phyloP scores from a whole-genome alignment of 2,888 invertebrate species.

The Tetragonula carbonaria region DNA sequence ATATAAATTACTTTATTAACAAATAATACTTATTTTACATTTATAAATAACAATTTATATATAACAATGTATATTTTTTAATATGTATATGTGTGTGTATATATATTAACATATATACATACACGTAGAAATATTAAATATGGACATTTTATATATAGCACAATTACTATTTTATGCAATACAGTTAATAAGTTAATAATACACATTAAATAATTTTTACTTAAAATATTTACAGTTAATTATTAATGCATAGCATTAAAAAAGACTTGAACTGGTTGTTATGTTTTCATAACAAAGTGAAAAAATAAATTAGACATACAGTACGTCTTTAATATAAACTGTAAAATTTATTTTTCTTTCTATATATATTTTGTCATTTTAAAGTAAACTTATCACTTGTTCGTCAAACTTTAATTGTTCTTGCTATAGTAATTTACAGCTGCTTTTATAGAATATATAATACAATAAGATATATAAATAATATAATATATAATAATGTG shows the following conservation, averaged over 20 bases:
- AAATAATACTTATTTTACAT: slow-evolving; percentile 43
- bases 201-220: slow-evolving; percentile 8
- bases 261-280: slow-evolving; percentile 39
- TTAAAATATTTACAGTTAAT: slow-evolving; percentile 37
- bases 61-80: slow-evolving; percentile 35
- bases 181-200: slow-evolving; percentile 31
- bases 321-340: slow-evolving; percentile 29
- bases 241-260: slow-evolving; percentile 54
- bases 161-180: slow-evolving; percentile 12
- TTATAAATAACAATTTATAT: slow-evolving; percentile 43
- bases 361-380: slow-evolving; percentile 1
- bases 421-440: slow-evolving; percentile 1
- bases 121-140: slow-evolving; percentile 26
- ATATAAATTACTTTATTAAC: slow-evolving; percentile 51
- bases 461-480: slow-evolving; percentile 20
- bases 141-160: slow-evolving; percentile 40
- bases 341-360: slow-evolving; percentile 5
- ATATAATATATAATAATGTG: slow-evolving; percentile 28
- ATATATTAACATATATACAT: not conserved
- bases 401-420: slow-evolving; percentile 21
- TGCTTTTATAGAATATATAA: slow-evolving; percentile 18
- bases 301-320: slow-evolving; percentile 51
- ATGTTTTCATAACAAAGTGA: slow-evolving; percentile 52
- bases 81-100: not conserved
- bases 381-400: slow-evolving; percentile 31